Evolutionary conservation across 2,113 vertebrate species (phyloP), one percentile per base, ranked within the genome.

Genomic region (Amblyopsis rosae): DNA sequence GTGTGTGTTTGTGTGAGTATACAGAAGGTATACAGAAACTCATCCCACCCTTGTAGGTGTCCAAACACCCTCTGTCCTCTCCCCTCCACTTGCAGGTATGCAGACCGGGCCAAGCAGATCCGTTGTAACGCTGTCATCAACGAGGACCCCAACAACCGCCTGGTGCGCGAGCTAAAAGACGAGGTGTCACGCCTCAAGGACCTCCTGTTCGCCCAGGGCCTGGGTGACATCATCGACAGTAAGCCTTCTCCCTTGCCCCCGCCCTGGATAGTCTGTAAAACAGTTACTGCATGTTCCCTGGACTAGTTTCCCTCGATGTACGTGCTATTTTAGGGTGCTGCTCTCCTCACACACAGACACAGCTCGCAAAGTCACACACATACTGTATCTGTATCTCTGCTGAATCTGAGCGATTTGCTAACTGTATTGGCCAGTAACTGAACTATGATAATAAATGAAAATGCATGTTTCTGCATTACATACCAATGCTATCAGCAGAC

Each of bases 201-300:
- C 46, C 94, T 99, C 1, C 94, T 99, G 7, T 95, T 88, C 0
- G 90, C 97, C 63, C 98, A 99, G 83, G 98, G 98, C 11, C 93
- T 99, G 0, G 96, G 96, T 6, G 97, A 99, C 92, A 98, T 99
- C 84, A 95, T 98, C 26, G 98, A 99, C 71, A 95, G 98, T 99
- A 95, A 93, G 97, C 6, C 12, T 7, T 47, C 19, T 26, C 26
- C 26, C 26, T 26, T 26, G 26, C 26, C 26, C 26, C 26, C 26
- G 58, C 63, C 47, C 33, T 69, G 26, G 26, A 3, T 53, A n/a
- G 35, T 53, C 50, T 53, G 12, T 12, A 12, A 13, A 35, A 35
- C 35, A 35, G 35, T 35, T n/a, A 35, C 6, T 35, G 35, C 35
- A n/a, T n/a, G n/a, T n/a, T n/a, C 35, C 35, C 6, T 7, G 15